Conservation (phyloP, 2,888 invertebrate species). For the Himalopsyche anomala region DNA sequence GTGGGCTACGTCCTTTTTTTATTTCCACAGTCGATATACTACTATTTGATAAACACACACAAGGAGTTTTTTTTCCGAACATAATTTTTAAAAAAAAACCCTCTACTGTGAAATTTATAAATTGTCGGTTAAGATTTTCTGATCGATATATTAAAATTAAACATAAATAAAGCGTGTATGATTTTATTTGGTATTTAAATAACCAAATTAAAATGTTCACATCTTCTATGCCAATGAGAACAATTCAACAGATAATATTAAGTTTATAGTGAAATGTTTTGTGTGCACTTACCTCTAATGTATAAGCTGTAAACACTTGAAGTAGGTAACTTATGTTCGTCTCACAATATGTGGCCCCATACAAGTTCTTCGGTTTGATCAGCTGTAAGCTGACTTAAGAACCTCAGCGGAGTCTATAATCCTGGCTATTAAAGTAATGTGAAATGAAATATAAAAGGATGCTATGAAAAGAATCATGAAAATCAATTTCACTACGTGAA, state of each 20-base stretch:
- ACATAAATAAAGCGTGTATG: too few species aligned
- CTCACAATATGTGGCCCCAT: constrained; percentile 14
- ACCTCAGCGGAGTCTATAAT: neutral
- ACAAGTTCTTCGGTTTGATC: constrained; percentile 20
- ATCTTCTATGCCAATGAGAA: too few species aligned
- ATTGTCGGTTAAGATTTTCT: too few species aligned
- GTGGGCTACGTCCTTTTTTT: too few species aligned
- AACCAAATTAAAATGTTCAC: too few species aligned
- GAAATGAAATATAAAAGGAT: constrained; percentile 26
- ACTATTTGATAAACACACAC: too few species aligned
- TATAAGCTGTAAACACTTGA: neutral
- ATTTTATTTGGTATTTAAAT: too few species aligned
- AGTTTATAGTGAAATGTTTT: neutral
- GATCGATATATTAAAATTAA: too few species aligned
- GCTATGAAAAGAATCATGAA: constrained; percentile 9
- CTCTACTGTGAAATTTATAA: too few species aligned
- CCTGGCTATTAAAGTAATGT: constrained; percentile 17
- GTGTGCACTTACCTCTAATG: neutral
- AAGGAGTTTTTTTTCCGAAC: too few species aligned
- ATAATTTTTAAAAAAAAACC: too few species aligned
- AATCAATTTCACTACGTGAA: constrained; percentile 4
- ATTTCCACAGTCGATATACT: too few species aligned
- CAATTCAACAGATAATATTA: neutral
- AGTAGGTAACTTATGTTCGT: neutral
- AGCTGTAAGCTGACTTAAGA: neutral